Conservation (phyloP, 1,140 invertebrate species). For the Sipha flava region DNA sequence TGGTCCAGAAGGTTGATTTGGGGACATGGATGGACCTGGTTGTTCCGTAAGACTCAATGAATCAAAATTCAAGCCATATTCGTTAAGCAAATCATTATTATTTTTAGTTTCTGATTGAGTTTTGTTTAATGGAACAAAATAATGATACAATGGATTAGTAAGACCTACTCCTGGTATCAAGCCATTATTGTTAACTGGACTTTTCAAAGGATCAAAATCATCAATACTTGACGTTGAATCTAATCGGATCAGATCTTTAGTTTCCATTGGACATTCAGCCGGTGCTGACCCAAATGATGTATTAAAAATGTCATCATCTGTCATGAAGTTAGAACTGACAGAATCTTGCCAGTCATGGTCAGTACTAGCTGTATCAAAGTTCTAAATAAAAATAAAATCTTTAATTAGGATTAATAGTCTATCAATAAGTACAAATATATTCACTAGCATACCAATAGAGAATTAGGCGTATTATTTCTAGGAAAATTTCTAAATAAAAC, state of each 20-base stretch:
- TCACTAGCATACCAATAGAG: slow-evolving; percentile 52
- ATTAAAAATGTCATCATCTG: slow-evolving; percentile 23
- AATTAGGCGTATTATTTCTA: slow-evolving; percentile 40
- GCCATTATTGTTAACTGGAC: slow-evolving; percentile 26
- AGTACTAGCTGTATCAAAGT: slow-evolving; percentile 3
- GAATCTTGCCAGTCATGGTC: background rate
- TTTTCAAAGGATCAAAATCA: slow-evolving; percentile 52
- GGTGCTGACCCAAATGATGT: background rate
- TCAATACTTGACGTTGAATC: slow-evolving; percentile 50
- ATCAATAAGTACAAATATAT: slow-evolving; percentile 45
- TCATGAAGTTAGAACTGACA: background rate
- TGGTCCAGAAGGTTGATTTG: background rate
- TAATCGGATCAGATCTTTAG: slow-evolving; percentile 49
- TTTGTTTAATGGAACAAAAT: slow-evolving; percentile 47
- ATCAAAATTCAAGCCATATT: slow-evolving; percentile 41
- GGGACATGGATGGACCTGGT: background rate
- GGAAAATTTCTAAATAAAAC: slow-evolving; percentile 45
- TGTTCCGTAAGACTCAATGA: slow-evolving; percentile 29
- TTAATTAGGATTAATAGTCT: background rate
- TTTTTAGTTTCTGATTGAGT: slow-evolving; percentile 33
- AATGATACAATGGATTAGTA: slow-evolving; percentile 54
- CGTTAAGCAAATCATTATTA: slow-evolving; percentile 37
- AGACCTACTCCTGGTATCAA: slow-evolving; percentile 44
- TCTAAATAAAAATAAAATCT: slow-evolving; percentile 38
- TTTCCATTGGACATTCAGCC: slow-evolving; percentile 11